Conservation (phyloP, 2,113 vertebrate species). For the Xyrauchen texanus region DNA sequence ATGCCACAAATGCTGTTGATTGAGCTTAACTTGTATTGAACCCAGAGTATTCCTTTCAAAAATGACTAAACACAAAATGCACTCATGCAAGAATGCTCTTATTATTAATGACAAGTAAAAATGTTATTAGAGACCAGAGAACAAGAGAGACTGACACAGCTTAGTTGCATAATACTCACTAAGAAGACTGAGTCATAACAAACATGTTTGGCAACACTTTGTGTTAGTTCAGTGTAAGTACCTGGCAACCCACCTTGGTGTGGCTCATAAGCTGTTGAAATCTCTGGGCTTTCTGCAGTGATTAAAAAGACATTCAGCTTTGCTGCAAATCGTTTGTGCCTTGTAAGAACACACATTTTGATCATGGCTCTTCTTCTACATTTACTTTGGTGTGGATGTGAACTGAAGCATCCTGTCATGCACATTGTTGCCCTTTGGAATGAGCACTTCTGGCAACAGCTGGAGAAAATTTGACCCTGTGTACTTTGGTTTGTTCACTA, state of each 20-base stretch:
- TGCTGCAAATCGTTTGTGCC: background rate
- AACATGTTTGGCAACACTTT: background rate
- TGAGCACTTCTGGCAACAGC: conserved; percentile 27
- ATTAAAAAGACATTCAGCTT: conserved; percentile 19
- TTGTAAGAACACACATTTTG: conserved; percentile 16
- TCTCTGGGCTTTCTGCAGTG: background rate
- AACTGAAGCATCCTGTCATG: conserved; percentile 15
- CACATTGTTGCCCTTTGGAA: conserved; percentile 30
- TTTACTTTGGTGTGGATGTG: conserved; percentile 14
- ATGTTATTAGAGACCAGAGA: background rate
- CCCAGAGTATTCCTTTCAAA: too few species aligned
- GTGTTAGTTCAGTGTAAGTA: background rate
- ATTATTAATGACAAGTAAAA: background rate
- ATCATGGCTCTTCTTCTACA: background rate
- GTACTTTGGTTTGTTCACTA: conserved; percentile 34
- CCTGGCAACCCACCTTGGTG: background rate
- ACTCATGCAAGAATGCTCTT: background rate
- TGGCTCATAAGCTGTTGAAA: background rate
- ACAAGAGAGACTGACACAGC: too few species aligned
- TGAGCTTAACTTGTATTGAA: too few species aligned
- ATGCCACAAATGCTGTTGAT: too few species aligned
- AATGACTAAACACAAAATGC: too few species aligned
- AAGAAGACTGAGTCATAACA: background rate
- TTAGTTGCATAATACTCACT: background rate
- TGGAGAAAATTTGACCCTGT: conserved; percentile 10